These are phyloP conservation scores for Prosapia bicincta DNA, from an alignment of 2,888 invertebrate species.

Conservation along the genomic window DNA sequence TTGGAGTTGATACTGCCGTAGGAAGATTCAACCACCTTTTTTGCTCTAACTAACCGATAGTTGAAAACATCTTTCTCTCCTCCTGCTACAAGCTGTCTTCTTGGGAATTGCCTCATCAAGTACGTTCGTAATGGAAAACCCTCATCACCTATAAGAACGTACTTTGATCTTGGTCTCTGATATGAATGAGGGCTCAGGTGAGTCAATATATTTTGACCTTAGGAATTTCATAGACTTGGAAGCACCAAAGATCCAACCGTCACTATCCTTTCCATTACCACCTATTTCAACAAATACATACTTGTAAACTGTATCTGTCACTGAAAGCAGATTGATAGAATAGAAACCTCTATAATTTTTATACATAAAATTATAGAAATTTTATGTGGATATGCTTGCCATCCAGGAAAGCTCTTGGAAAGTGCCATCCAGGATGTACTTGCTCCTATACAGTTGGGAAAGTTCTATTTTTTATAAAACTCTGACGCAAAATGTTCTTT, in stretches of 20 bases:
- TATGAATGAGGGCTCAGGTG: no score
- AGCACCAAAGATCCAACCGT: conserved; percentile 5
- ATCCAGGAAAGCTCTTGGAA: no score
- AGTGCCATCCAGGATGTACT: no score
- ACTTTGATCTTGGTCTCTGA: no score
- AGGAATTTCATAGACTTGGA: not conserved
- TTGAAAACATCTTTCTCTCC: conserved; percentile 8
- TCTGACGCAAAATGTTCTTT: not conserved
- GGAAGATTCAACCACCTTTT: no score
- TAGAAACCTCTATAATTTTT: conserved; percentile 4
- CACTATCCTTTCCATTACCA: conserved; percentile 8
- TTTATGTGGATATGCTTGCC: conserved; percentile 7
- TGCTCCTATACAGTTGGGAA: not conserved
- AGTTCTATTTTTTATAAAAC: not conserved
- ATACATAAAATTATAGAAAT: not conserved
- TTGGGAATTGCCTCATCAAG: not conserved
- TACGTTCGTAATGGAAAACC: conserved; percentile 3
- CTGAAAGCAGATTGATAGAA: conserved; percentile 2
- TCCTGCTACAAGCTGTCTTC: conserved; percentile 4
- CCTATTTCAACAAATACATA: conserved; percentile 5
- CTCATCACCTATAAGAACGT: conserved; percentile 6
- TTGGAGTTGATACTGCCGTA: no score
- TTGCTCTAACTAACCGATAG: conserved; percentile 3
- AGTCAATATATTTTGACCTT: not conserved
- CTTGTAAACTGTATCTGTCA: conserved; percentile 7